Conservation (phyloP, 1,140 invertebrate genomes). For the Bombyx mori region ASM3026992v2 NC_085111.1:12770501-12771000, state of each 20-base stretch:
- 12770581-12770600: too few relatives aligned
- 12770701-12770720: conserved; percentile 6
- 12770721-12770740: conserved; percentile 12
- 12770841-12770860: conserved; percentile 7
- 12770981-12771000: conserved; percentile 1
- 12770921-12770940: conserved; percentile 6
- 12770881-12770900: conserved; percentile 4
- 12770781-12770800: conserved; percentile 14
- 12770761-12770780: conserved; percentile 15
- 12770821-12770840: background rate
- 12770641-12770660: conserved; percentile 10
- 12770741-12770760: conserved; percentile 14
- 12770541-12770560: too few relatives aligned
- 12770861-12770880: conserved; percentile 4
- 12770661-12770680: conserved; percentile 11
- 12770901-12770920: background rate
- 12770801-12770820: conserved; percentile 8
- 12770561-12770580: too few relatives aligned
- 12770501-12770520: too few relatives aligned
- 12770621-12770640: too few relatives aligned
- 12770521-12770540: too few relatives aligned
- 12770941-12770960: conserved; percentile 5
- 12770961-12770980: conserved; percentile 2
- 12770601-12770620: too few relatives aligned
- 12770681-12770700: conserved; percentile 1